Conservation (phyloP, 2,888 invertebrate genomes). For the Parelbella ahira region DNA sequence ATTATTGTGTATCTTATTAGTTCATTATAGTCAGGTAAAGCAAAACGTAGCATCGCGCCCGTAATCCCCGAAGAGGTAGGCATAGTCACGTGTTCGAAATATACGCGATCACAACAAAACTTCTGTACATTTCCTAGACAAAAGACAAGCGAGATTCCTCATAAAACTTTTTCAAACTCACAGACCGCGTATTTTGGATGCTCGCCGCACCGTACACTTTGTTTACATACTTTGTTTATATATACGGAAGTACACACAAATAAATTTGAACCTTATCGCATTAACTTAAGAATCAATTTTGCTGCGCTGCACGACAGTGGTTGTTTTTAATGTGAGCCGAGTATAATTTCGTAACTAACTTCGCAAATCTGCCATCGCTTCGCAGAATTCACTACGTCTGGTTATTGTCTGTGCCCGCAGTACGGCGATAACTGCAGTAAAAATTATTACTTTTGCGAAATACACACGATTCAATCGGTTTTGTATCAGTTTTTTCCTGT, state of each 20-base stretch:
- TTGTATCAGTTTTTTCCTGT: no score
- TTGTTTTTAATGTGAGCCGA: not conserved
- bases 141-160: constrained; percentile 5
- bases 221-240: no score
- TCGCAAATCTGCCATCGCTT: constrained; percentile 44
- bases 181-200: constrained; percentile 46
- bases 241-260: constrained; percentile 15
- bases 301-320: no score
- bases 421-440: constrained; percentile 6
- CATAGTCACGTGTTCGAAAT: not conserved
- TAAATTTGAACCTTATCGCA: constrained; percentile 10
- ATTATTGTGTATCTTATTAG: no score
- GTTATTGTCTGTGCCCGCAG: constrained; percentile 40
- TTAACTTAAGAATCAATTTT: constrained; percentile 23
- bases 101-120: no score
- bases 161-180: constrained; percentile 8
- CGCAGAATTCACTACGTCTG: constrained; percentile 42
- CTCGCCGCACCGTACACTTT: constrained; percentile 35
- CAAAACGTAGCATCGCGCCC: no score
- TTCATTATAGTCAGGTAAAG: no score
- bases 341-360: constrained; percentile 37
- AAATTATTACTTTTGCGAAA: constrained; percentile 18
- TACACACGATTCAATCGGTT: no score
- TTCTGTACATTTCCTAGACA: no score
- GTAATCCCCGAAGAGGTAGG: no score